Evolutionary conservation across 1,140 invertebrate species (phyloP), one percentile per base, ranked within the genome.

Genomic region (Habropoda laboriosa): DNA sequence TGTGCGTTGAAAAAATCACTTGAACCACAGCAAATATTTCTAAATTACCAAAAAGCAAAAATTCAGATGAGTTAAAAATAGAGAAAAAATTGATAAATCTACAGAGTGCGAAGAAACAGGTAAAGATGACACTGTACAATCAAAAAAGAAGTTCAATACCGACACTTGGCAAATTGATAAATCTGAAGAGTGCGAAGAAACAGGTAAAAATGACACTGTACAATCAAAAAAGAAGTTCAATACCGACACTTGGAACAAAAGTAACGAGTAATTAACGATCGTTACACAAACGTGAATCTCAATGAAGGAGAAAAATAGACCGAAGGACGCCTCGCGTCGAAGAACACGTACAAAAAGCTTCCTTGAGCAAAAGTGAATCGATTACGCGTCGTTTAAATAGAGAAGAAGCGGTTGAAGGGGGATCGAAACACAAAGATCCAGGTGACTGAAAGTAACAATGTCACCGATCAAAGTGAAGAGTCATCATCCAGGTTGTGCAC

Each of bases 381-480:
- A 57, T 24, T 13, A 30, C 27, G 16, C 18, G 27, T 18, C 13
- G 24, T 42, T 47, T 45, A 18, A 73, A 35, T 21, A 27, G 5
- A 21, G 5, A 47, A 38, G 32, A 49, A 61, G 2, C 30, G 21
- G 24, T 10, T 3, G 10, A 18, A 57, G 5, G 13, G 8, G 40
- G 30, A 47, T 21, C 40, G 0, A 8, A 30, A n/a, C 18, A 0
- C 7, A 6, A 35, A 21, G n/a, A 42, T 47, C 51, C 18, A 47
- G 24, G 8, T 7, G 70, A 61, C 70, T 61, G 57, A 61, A 30
- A 73, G 42, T 61, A 49, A 63, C 24, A 40, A 47, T 47, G 4
- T 32, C 51, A 16, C 30, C 30, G 13, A n/a, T 4, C 30, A 38
- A 61, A 73, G 30, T 0, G n/a, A 35, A 24, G 30, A 57, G 24